A percentile compares a stretch with the other conserved stretches of the same genome.
Evolutionary conservation across 1,140 invertebrate species (phyloP).

Genomic region (Tetragnatha versicolor): DNA sequence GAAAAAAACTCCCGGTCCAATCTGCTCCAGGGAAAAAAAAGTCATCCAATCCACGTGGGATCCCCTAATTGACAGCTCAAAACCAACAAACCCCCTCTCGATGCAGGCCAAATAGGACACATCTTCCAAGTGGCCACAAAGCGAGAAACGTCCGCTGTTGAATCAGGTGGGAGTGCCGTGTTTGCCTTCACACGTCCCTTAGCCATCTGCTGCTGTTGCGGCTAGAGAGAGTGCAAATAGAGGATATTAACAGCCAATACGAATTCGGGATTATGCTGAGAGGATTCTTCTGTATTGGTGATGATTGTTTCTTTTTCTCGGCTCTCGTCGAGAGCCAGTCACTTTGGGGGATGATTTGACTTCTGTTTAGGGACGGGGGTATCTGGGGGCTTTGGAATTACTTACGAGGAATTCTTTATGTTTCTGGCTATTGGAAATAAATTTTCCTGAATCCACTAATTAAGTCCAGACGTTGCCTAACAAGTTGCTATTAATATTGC

Average conservation of each 20-base stretch:
- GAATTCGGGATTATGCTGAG: slow-evolving; percentile 17
- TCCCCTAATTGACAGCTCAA: not conserved
- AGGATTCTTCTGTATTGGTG: slow-evolving; percentile 21
- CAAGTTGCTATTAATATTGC: too few relatives aligned
- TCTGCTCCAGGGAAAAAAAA: too few relatives aligned
- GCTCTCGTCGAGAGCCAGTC: too few relatives aligned
- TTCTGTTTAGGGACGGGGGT: too few relatives aligned
- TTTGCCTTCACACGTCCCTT: slow-evolving; percentile 25
- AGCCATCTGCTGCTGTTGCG: slow-evolving; percentile 2
- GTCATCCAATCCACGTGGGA: slow-evolving; percentile 1
- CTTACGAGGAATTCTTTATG: too few relatives aligned
- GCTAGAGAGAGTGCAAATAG: slow-evolving; percentile 2
- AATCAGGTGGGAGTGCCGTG: slow-evolving; percentile 22
- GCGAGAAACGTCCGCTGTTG: slow-evolving; percentile 27
- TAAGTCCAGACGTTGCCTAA: too few relatives aligned
- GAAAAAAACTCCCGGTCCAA: not conserved
- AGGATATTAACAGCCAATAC: slow-evolving; percentile 9
- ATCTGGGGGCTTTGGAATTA: too few relatives aligned
- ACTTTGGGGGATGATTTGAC: too few relatives aligned
- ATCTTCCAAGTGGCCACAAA: slow-evolving; percentile 23
- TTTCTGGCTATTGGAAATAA: too few relatives aligned
- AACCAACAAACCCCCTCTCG: too few relatives aligned
- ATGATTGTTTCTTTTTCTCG: slow-evolving; percentile 31
- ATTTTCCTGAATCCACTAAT: too few relatives aligned
- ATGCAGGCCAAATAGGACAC: not conserved